Base-by-base conservation (phyloP, 1,140 invertebrate species). In the Chelonus insularis region DNA sequence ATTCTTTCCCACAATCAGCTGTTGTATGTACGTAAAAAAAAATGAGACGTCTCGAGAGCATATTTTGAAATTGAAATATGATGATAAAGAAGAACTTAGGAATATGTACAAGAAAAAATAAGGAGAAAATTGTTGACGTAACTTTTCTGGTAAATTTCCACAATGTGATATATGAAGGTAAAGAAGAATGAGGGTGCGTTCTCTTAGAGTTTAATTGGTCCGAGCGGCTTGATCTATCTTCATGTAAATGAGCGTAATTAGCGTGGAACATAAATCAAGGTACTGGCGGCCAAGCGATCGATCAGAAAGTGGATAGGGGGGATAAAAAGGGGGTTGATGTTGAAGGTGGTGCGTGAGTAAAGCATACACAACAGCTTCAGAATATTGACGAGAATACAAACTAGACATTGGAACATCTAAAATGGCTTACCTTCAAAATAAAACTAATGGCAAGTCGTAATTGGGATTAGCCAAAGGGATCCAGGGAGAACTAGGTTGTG, bases 231-330 rank as follows among this genome's bases (percentile, higher is more conserved):
- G 71, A 78, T 78, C 72, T 70, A 72, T 72, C 68, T 72, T 68
- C 70, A 78, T 79, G 75, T 69, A 76, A 78, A 79, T 75, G 68
- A 75, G 69, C 65, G 74, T 75, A 76, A 80, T 81, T 78, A 79
- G 70, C 66, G 64, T 65, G 67, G 63, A 66, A 68, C 72, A 73
- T 78, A 77, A 77, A 77, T 77, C 75, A 78, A 75, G 74, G 64
- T 63, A 71, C 54, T 64, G 62, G 64, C 68, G 62, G 64, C 63
- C 61, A 21, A 39, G 45, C 60, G 68, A 74, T 75, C 73, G 72
- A 73, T 74, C 66, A 64, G 60, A 20, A 20, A 12, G 41, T 16
- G 8, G 36, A 14, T 48, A 29, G 14, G 29, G 51, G 48, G 50
- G 14, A 39, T 41, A 14, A 57, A 54, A 25, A 37, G 23, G 18